Evolutionary conservation across 2,888 invertebrate genomes (phyloP).

Genomic region (Temnothorax rugatulus): DNA sequence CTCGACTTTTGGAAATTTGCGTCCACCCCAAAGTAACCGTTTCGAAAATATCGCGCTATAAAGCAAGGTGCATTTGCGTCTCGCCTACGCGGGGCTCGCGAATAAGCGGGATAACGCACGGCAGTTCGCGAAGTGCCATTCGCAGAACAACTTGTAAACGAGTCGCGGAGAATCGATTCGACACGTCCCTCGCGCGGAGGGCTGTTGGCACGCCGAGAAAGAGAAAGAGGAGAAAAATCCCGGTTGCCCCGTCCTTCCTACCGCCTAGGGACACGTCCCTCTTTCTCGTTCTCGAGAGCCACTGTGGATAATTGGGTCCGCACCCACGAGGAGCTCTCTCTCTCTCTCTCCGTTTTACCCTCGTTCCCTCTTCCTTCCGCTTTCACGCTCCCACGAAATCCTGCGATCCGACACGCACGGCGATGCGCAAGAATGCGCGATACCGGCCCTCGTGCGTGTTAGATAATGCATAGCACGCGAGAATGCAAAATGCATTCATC

Average conservation of each 20-base stretch:
- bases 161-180: constrained; percentile 79
- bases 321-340: constrained; percentile 71
- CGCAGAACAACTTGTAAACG: constrained; percentile 73
- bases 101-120: constrained; percentile 45
- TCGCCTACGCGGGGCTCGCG: constrained; percentile 24
- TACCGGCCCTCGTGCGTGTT: constrained; percentile 10
- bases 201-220: constrained; percentile 55
- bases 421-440: constrained; percentile 8
- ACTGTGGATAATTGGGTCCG: constrained; percentile 81
- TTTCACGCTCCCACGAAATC: constrained; percentile 24
- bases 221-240: constrained; percentile 48
- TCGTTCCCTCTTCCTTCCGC: constrained; percentile 4
- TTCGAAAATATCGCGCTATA: constrained; percentile 2
- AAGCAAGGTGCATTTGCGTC: constrained; percentile 45
- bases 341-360: constrained; percentile 43
- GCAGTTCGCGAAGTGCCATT: constrained; percentile 69
- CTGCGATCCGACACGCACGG: constrained; percentile 41
- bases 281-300: constrained; percentile 74
- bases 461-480: not conserved
- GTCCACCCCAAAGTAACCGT: not conserved
- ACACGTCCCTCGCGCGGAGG: constrained; percentile 65
- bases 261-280: constrained; percentile 58
- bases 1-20: not conserved
- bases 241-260: constrained; percentile 61
- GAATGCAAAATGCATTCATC: not conserved